Evolutionary conservation across 2,113 vertebrate genomes (phyloP), one percentile per base, ranked within the genome.

Genomic region (Platichthys stellatus): DNA sequence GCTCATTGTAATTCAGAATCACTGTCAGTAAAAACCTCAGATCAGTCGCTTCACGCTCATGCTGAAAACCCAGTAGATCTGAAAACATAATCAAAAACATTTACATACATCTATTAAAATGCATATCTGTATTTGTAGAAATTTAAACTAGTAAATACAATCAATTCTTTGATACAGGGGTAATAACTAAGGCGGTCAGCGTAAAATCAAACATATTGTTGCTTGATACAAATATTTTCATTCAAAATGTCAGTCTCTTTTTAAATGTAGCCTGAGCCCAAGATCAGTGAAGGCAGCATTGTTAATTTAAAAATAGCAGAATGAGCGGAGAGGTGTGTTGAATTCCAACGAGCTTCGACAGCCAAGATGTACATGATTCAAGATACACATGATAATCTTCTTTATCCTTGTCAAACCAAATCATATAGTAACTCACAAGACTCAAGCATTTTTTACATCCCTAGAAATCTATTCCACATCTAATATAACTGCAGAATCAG

Each of bases 321-420:
- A 77, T 81, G 61, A 80, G 59, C 53, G 18, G 61, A 43, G 45
- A 69, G 78, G 43, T 65, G 76, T 62, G 51, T 63, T 82, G 78
- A 87, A 89, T 86, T 80, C 70, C 59, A 82, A 80, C 64, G 72
- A 71, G 56, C 72, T 63, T 18, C 62, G 67, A 65, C 73, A 45
- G 35, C 2, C n/a, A 59, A 73, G 60, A 76, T 78, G 64, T 47
- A 66, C n/a, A 70, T 7, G 49, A 79, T 74, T 79, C 23, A 70
- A 68, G 38, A 76, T 64, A 31, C n/a, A 67, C 69, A 70, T 15
- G 56, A 79, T 74, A 70, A 72, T 26, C 54, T 57, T 49, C 26
- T 31, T 31, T 35, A 77, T 70, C 13, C 23, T 57, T 53, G 24
- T 74, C 43, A 77, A 74, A 67, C 49, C 26, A 68, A 81, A 72